These are phyloP conservation scores for Conomelus anceps DNA, from an alignment of 2,888 invertebrate species.

Conservation along the genomic window DNA sequence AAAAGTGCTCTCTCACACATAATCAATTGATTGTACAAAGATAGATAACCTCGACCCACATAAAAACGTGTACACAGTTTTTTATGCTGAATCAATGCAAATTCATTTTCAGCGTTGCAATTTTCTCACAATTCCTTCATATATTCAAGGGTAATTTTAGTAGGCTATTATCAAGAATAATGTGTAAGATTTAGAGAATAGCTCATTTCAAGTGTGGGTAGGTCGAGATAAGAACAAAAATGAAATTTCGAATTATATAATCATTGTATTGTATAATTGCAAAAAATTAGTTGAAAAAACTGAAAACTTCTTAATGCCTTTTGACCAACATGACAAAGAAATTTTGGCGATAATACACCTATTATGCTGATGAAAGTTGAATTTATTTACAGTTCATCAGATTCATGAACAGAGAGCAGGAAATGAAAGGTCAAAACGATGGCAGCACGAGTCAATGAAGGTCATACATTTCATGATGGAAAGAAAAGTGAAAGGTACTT, in stretches of 20 bases:
- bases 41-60: background rate
- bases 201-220: background rate
- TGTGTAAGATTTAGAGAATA: background rate
- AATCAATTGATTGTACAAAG: background rate
- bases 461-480: no score
- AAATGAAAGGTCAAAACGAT: background rate
- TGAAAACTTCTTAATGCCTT: no score
- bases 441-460: background rate
- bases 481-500: background rate
- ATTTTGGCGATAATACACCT: background rate
- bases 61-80: background rate
- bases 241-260: background rate
- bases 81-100: background rate
- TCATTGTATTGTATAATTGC: background rate
- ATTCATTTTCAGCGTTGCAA: background rate
- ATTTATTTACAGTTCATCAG: background rate
- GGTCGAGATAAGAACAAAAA: background rate
- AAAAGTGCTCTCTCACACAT: background rate
- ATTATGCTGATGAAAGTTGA: background rate
- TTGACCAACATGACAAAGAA: background rate
- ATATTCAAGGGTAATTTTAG: background rate
- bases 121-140: background rate
- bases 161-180: background rate
- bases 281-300: background rate
- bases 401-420: background rate